Percentiles rank a stretch among this genome's conserved stretches.
Evolutionary conservation across 2,797 vertebrate species (phyloP).

Genomic region (Tinamus major): DNA sequence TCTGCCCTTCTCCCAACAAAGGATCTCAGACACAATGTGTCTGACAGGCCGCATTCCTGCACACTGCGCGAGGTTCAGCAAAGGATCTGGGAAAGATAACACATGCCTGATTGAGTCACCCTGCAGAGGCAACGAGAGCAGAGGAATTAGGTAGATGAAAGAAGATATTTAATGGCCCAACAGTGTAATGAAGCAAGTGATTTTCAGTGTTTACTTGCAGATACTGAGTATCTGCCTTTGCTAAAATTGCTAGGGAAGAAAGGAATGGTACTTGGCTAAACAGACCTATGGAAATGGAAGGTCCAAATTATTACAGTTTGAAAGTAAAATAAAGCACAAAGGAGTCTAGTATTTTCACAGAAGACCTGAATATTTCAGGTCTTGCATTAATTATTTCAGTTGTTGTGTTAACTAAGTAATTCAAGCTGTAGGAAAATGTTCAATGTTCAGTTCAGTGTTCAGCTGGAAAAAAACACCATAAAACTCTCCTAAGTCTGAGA

Average conservation of each 20-base stretch:
- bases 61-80: conserved; percentile 13
- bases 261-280: neutral
- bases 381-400: neutral
- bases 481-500: neutral
- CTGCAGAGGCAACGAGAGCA: conserved; percentile 28
- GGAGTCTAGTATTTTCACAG: neutral
- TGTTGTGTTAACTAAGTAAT: neutral
- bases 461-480: neutral
- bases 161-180: conserved; percentile 48
- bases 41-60: conserved; percentile 65
- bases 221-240: neutral
- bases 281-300: rapidly evolving
- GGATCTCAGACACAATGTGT: conserved; percentile 64
- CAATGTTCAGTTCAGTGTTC: neutral
- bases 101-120: conserved; percentile 54
- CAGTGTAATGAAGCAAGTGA: conserved; percentile 48
- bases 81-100: conserved; percentile 67
- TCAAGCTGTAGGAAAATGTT: neutral
- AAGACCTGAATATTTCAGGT: neutral
- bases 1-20: conserved; percentile 61
- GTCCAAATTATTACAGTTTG: neutral
- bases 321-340: neutral
- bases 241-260: neutral
- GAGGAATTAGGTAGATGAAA: conserved; percentile 62
- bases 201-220: conserved; percentile 37